Evolutionary conservation across 2,888 invertebrate species (phyloP).

Genomic region (Stegana nigrithorax): DNA sequence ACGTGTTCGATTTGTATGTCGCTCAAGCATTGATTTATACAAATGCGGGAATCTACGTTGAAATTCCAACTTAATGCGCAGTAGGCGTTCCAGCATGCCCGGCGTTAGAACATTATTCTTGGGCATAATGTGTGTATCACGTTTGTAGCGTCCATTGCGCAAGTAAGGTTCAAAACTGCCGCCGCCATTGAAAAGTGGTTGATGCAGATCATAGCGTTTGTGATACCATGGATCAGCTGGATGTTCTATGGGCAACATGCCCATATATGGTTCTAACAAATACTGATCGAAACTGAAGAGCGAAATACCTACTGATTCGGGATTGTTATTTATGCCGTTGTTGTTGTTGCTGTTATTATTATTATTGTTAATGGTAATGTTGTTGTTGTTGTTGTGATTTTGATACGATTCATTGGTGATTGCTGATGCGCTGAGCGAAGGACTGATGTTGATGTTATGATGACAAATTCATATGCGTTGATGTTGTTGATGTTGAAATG

Average conservation of each 20-base stretch:
- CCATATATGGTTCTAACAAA: constrained; percentile 61
- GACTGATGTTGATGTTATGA: constrained; percentile 15
- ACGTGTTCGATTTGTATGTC: constrained; percentile 41
- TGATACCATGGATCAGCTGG: constrained; percentile 61
- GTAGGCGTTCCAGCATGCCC: constrained; percentile 50
- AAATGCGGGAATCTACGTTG: constrained; percentile 53
- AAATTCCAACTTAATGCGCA: constrained; percentile 51
- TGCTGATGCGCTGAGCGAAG: too few species aligned
- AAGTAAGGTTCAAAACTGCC: constrained; percentile 56
- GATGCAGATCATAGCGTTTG: constrained; percentile 49
- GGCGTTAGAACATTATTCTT: constrained; percentile 46
- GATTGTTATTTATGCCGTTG: too few species aligned
- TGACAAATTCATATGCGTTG: constrained; percentile 10
- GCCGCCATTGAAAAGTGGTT: constrained; percentile 48
- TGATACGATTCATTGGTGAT: too few species aligned
- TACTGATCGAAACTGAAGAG: constrained; percentile 34
- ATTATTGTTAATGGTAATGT: not conserved
- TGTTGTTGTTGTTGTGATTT: constrained; percentile 16
- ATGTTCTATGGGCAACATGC: constrained; percentile 44
- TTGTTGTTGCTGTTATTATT: too few species aligned
- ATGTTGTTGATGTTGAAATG: constrained; percentile 13
- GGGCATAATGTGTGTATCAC: constrained; percentile 45
- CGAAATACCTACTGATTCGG: constrained; percentile 41
- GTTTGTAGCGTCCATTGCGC: constrained; percentile 38
- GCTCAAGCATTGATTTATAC: constrained; percentile 52